Base-by-base conservation (phyloP, 1,140 invertebrate genomes). In the Aphaenogaster rudis region DNA sequence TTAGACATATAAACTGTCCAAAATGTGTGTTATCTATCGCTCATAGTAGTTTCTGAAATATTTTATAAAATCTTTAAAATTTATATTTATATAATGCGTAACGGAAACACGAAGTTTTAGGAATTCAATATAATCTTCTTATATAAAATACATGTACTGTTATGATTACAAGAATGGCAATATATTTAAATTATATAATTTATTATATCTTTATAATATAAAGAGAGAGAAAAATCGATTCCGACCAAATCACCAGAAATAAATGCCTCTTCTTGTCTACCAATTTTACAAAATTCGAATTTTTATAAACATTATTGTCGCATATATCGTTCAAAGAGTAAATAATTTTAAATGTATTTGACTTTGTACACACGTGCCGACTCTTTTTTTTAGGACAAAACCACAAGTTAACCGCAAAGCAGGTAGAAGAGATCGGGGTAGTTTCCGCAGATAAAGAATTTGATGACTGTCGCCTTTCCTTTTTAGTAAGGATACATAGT, bases 361-460 rank as follows among this genome's bases (percentile, higher is more conserved):
- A 15, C 13, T 39, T 48, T 64, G 17, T 45, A 13, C 9, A 13
- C 1, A 28, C 8, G 33, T 52, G 33, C 9, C 8, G 5, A 59
- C 17, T 52, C 11, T 21, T 17, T 52, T 67, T 67, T 80, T 80
- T 15, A 67, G 7, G 17, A 21, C 7, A 11, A 80, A 15, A 52
- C 33, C 33, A 21, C 33, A 52, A 36, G 8, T 39, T 50, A 45
- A 80, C 76, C 76, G 36, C 57, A 69, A 28, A 7, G 36, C 80
- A 76, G 69, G 69, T 76, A 76, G 57, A 76, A 21, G n/a, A 64
- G 33, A 50, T 36, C 11, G 13, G 33, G 39, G 13, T 84, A 42
- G 52, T n/a, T 76, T 4, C 3, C 13, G 13, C 69, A 76, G 42
- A 84, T 82, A 48, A 59, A 72, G 28, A 48, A 82, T 84, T 69